Evolutionary conservation across 2,888 invertebrate species (phyloP).

Genomic region (Cheilosia grossa): DNA sequence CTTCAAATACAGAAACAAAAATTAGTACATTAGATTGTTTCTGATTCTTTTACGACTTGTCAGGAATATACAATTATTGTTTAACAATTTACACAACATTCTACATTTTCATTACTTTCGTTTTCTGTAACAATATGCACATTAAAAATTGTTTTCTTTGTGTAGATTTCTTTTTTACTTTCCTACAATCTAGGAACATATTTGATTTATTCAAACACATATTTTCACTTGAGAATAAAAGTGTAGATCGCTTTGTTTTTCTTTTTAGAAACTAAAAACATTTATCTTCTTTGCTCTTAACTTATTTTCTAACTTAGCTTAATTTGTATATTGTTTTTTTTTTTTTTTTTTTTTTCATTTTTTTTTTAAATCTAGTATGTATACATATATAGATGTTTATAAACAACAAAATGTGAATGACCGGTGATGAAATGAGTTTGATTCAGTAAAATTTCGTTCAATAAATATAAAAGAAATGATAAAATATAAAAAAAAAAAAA

Average conservation of each 20-base stretch:
- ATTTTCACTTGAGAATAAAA: slow-evolving; percentile 43
- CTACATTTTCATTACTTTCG: slow-evolving; percentile 13
- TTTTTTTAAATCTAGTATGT: slow-evolving; percentile 39
- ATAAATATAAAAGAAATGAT: slow-evolving; percentile 64
- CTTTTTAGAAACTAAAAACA: slow-evolving; percentile 49
- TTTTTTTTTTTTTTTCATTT: neutral
- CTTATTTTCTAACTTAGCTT: slow-evolving; percentile 60
- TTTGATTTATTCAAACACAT: slow-evolving; percentile 45
- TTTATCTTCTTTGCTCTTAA: slow-evolving; percentile 8
- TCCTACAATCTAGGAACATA: slow-evolving; percentile 69
- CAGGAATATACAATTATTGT: slow-evolving; percentile 33
- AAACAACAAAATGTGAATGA: slow-evolving; percentile 65
- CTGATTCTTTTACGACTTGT: slow-evolving; percentile 7
- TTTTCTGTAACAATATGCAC: slow-evolving; percentile 23
- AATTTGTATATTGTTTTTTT: slow-evolving; percentile 62
- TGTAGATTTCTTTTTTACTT: slow-evolving; percentile 13
- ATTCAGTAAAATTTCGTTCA: slow-evolving; percentile 49
- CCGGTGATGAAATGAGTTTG: slow-evolving; percentile 43
- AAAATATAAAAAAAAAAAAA: slow-evolving; percentile 14
- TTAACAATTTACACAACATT: slow-evolving; percentile 47
- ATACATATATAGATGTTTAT: slow-evolving; percentile 46
- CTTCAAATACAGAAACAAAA: slow-evolving; percentile 42
- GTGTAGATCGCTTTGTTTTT: slow-evolving; percentile 47
- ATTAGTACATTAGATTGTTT: slow-evolving; percentile 36
- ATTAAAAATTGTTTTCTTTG: slow-evolving; percentile 25